Evolutionary conservation across 2,797 vertebrate genomes (phyloP), one percentile per base, ranked within the genome.

Genomic region (Tauraco hartlaubi): DNA sequence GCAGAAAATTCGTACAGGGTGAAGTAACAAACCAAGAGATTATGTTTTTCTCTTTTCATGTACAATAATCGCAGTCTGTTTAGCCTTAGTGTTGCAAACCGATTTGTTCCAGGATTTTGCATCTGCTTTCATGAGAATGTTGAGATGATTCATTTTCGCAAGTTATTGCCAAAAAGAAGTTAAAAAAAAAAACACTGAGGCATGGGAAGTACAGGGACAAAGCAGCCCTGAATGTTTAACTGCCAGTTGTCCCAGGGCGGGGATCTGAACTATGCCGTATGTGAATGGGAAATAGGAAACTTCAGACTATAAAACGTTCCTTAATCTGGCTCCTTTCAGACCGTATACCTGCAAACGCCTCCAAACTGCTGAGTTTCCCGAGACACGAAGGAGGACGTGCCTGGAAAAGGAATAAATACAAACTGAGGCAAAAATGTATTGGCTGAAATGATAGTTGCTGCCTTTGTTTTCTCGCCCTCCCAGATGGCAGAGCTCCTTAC

Each of bases 401-500:
- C 77, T 91, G 85, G 71, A 62, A 62, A 80, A 86, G 28, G 75
- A 64, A 55, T 88, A 93, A 94, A 62, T 49, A 51, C 48, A 66
- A 78, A 90, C 37, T 11, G 68, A 90, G 23, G 69, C 55, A 76
- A 75, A 94, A 90, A 72, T 44, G 28, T 69, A 19, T 77, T 90
- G 80, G 43, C 84, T 88, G 90, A 89, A 86, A 78, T 88, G 61
- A 44, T 69, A 59, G 59, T 67, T 79, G 81, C 35, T 91, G 72
- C 82, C 75, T 92, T 96, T 92, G 33, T 93, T 96, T 80, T 97
- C 88, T 96, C 97, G 43, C 72, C 73, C 85, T 91, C 67, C 35
- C 96, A 98, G 98, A 96, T 94, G 97, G 94, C 81, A 95, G 85
- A 96, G 73, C 73, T 59, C 96, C 96, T 64, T 95, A 96, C 93